Conservation (phyloP, 1,140 invertebrate genomes). For the Euura saliciscinereae region DNA sequence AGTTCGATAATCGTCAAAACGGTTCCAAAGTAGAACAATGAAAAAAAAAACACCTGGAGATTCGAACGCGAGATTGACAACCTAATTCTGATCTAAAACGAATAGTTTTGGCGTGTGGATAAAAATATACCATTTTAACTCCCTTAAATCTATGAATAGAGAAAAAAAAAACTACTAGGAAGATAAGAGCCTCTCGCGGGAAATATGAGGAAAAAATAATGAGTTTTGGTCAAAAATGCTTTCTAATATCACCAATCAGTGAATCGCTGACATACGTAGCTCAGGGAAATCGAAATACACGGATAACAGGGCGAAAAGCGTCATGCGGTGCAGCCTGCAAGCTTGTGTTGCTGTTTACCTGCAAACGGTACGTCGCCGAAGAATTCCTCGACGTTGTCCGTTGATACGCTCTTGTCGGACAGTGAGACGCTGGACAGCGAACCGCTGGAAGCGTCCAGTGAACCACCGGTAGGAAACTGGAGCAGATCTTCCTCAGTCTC, state of each 20-base stretch:
- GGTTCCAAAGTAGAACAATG: neutral
- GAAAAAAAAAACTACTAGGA: neutral
- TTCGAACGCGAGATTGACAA: constrained; percentile 43
- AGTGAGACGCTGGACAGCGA: constrained; percentile 72
- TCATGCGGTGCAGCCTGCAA: constrained; percentile 61
- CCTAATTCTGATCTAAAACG: neutral
- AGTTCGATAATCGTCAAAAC: neutral
- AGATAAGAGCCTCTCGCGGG: neutral
- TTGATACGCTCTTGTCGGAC: constrained; percentile 79
- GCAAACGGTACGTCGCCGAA: constrained; percentile 86
- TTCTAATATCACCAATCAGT: constrained; percentile 35
- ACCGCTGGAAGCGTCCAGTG: constrained; percentile 64
- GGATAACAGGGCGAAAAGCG: constrained; percentile 42
- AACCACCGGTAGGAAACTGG: constrained; percentile 61
- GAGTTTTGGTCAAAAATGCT: no score
- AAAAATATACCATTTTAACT: neutral
- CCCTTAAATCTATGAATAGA: neutral
- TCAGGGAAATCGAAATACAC: constrained; percentile 23
- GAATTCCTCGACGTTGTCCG: constrained; percentile 85
- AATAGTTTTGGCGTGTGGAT: neutral
- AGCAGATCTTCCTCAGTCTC: constrained; percentile 71
- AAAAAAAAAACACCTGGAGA: constrained; percentile 50
- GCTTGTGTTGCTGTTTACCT: constrained; percentile 70
- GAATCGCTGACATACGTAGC: constrained; percentile 24
- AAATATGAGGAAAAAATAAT: neutral